Base-by-base conservation (phyloP, 2,113 vertebrate species). In the human region DNA sequence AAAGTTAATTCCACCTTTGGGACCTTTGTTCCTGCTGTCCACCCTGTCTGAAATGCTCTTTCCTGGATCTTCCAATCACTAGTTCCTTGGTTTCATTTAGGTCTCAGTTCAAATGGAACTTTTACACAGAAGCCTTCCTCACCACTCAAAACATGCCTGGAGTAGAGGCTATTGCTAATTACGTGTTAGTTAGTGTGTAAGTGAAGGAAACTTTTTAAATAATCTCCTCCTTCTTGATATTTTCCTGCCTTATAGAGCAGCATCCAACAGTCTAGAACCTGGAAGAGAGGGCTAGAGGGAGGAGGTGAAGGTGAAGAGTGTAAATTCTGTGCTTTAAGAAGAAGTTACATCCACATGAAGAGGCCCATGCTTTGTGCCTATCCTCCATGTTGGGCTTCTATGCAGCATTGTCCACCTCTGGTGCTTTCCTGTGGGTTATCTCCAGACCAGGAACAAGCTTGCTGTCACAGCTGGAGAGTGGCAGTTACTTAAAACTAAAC, bases 291-390 rank as follows among this genome's bases (percentile, higher is more conserved):
- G 22, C 20, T 25, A 50, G 76, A 38, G 55, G 25, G 27, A 48
- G 27, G 48, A 83, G 18, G 20, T 7, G 30, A 27, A 82, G 70
- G 10, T 72, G 32, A 80, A 16, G 45, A 43, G 40, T 64, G 40
- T 43, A 40, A 11, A 17, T 6, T 32, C 40, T 57, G 80, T 38
- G 4, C 57, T 85, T 78, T 30, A 17, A 35, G 59, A 17, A 35
- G 59, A 32, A 25, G 18, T 3, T 66, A 38, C 2, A 2, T 55
- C 30, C 25, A 16, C 17, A 25, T 23, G 32, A 10, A 25, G 13
- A 18, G 3, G 2, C 3, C 12, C 14, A 2, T 35, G n/a, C 30
- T 35, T 0, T 27, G 48, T 0, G 0, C 20, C 32, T 11, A 13
- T 13, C 2, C 22, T 25, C 8, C 13, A 4, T 1, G 16, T 25